A percentile compares a stretch with the other conserved stretches of the same genome.
Conservation (phyloP, 2,888 invertebrate species). For the Ormyrus pomaceus region DNA sequence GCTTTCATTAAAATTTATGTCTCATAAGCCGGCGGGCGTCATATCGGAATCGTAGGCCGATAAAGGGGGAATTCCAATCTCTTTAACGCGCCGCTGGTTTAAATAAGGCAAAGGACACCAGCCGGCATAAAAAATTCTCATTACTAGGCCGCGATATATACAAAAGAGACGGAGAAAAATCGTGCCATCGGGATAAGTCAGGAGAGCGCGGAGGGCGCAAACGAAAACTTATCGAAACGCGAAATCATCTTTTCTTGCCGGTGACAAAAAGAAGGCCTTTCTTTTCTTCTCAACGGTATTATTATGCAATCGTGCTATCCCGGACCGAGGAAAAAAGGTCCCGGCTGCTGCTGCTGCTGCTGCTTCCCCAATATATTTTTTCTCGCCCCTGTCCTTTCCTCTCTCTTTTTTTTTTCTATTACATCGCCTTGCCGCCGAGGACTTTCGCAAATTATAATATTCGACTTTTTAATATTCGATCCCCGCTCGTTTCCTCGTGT, state of each 20-base stretch:
- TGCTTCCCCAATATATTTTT: slow-evolving; percentile 12
- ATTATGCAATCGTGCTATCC: slow-evolving; percentile 42
- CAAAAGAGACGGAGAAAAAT: slow-evolving; percentile 1
- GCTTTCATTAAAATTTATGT: slow-evolving; percentile 42
- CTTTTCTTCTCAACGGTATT: slow-evolving; percentile 39
- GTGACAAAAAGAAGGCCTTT: slow-evolving; percentile 21
- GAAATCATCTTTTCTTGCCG: slow-evolving; percentile 28
- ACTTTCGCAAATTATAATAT: slow-evolving; percentile 67
- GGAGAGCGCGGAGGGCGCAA: too few species aligned
- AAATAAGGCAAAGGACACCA: slow-evolving; percentile 6
- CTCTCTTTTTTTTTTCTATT: slow-evolving; percentile 20
- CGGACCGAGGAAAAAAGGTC: slow-evolving; percentile 10
- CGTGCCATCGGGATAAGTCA: slow-evolving; percentile 36
- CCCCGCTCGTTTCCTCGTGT: slow-evolving; percentile 27
- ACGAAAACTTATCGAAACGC: slow-evolving; percentile 42
- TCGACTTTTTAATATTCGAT: slow-evolving; percentile 67
- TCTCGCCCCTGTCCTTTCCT: not conserved
- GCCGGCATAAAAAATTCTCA: slow-evolving; percentile 46
- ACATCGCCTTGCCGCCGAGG: slow-evolving; percentile 57
- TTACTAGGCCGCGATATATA: slow-evolving; percentile 23
- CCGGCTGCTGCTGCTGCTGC: slow-evolving; percentile 11
- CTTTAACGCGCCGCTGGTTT: slow-evolving; percentile 3
- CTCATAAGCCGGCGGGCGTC: slow-evolving; percentile 8
- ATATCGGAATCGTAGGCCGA: slow-evolving; percentile 26
- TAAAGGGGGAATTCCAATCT: slow-evolving; percentile 41